phyloP scores from a whole-genome alignment of 2,888 invertebrate species.

The Xanthia icteritia region DNA sequence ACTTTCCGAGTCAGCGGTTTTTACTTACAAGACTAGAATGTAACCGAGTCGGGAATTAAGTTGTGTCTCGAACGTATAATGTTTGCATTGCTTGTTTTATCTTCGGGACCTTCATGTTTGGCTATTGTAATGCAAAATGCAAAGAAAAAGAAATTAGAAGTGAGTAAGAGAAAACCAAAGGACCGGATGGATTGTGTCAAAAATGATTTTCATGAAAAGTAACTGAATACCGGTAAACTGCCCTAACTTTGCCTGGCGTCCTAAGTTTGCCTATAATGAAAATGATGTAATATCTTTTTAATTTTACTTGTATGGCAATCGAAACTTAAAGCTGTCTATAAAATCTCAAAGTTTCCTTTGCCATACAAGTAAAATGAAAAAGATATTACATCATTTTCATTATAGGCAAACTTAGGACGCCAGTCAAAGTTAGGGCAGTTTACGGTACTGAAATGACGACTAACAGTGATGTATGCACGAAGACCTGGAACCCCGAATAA shows the following conservation, averaged over 20 bases:
- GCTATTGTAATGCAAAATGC: too few relatives aligned
- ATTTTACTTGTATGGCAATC: too few relatives aligned
- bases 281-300: too few relatives aligned
- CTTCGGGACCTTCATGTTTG: background rate
- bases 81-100: background rate
- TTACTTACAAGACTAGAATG: slow-evolving; percentile 34
- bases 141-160: background rate
- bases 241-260: too few relatives aligned
- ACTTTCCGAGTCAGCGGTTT: slow-evolving; percentile 40
- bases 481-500: background rate
- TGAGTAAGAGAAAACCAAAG: background rate
- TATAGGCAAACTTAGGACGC: too few relatives aligned
- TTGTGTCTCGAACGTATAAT: slow-evolving; percentile 9
- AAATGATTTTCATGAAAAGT: background rate
- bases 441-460: background rate
- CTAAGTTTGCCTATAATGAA: too few relatives aligned
- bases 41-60: slow-evolving; percentile 20
- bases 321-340: too few relatives aligned
- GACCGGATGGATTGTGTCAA: background rate
- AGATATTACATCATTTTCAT: too few relatives aligned
- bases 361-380: too few relatives aligned
- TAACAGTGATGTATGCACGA: background rate
- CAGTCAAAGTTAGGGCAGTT: too few relatives aligned
- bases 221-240: too few relatives aligned
- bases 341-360: too few relatives aligned